Evolutionary conservation across 2,888 invertebrate species (phyloP).

Genomic region (Pristionchus arcanus): DNA sequence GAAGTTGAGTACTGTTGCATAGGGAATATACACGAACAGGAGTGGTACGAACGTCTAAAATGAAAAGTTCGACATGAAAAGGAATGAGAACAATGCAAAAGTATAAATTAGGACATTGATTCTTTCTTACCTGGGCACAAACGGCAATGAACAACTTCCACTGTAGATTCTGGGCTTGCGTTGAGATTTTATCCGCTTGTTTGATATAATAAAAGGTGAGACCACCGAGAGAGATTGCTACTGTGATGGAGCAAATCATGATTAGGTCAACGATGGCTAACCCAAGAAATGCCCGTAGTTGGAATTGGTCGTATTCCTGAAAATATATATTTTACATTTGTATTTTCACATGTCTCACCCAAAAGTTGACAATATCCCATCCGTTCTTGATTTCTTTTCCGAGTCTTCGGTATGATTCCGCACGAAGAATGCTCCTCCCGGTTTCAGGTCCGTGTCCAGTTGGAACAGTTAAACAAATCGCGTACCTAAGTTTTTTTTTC

Average conservation of each 20-base stretch:
- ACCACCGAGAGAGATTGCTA: background rate
- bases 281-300: background rate
- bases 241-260: background rate
- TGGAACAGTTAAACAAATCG: no score
- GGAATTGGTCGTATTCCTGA: background rate
- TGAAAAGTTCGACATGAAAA: no score
- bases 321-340: background rate
- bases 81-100: no score
- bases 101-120: no score
- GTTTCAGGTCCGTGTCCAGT: no score
- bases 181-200: background rate
- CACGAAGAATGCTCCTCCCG: no score
- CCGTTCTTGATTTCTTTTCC: no score
- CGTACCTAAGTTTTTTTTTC: no score
- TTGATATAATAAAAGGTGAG: background rate
- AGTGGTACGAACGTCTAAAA: background rate
- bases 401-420: no score
- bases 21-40: background rate
- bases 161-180: background rate
- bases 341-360: no score
- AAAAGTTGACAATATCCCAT: no score
- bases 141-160: background rate
- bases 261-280: background rate
- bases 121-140: background rate
- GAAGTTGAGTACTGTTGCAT: background rate